A percentile compares a stretch with the other conserved stretches of the same genome.
phyloP scores from a whole-genome alignment of 2,797 vertebrate species.

The Manis javanica region DNA sequence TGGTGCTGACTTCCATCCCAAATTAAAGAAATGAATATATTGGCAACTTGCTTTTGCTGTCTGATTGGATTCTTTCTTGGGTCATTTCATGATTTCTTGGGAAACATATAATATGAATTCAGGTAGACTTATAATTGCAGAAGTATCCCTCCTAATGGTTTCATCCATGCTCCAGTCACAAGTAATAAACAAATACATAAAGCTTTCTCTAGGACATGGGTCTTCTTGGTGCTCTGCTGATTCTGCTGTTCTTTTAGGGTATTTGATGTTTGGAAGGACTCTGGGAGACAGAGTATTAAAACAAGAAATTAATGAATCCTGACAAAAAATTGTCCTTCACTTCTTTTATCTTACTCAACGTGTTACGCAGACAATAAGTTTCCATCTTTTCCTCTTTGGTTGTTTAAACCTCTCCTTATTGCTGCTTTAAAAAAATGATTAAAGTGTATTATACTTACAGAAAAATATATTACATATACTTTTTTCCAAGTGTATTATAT shows the following conservation, averaged over 20 bases:
- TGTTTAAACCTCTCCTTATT: neutral
- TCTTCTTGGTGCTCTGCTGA: neutral
- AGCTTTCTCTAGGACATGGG: neutral
- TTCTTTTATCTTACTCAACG: neutral
- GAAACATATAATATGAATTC: neutral
- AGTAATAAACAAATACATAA: neutral
- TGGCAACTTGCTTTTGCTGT: neutral
- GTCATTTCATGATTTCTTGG: neutral
- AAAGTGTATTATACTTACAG: neutral
- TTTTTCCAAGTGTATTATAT: neutral
- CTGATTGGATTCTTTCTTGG: neutral
- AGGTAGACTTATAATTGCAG: neutral
- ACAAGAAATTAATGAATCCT: neutral
- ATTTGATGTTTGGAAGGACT: neutral
- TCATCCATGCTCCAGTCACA: neutral
- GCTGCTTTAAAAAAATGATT: neutral
- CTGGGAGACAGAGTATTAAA: neutral
- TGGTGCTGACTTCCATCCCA: neutral
- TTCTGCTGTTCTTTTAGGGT: neutral
- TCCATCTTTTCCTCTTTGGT: neutral
- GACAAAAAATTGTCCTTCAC: neutral
- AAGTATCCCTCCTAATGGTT: neutral
- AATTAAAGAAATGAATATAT: neutral
- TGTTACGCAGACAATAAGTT: neutral
- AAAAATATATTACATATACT: neutral